These are phyloP conservation scores for Cepaea nemoralis DNA, from an alignment of 1,140 invertebrate genomes.

Conservation along the genomic window DNA sequence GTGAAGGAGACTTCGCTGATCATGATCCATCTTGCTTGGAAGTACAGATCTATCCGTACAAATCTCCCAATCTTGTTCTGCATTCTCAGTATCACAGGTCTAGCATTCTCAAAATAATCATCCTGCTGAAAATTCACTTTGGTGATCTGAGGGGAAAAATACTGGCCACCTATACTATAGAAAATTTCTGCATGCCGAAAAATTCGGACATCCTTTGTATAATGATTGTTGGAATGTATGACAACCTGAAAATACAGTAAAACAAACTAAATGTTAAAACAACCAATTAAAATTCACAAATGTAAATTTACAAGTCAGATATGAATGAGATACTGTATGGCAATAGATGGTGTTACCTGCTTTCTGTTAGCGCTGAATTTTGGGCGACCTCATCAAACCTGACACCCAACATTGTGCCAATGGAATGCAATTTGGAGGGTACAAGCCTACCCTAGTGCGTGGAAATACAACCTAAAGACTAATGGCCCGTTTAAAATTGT, in stretches of 20 bases:
- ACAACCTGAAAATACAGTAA: conserved; percentile 77
- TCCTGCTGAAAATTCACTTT: conserved; percentile 82
- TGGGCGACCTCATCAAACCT: no score
- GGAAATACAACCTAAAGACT: no score
- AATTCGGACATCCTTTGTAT: conserved; percentile 79
- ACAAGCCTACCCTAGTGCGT: no score
- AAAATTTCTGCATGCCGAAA: conserved; percentile 77
- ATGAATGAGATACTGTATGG: no score
- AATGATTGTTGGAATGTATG: conserved; percentile 84
- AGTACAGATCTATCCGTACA: conserved; percentile 84
- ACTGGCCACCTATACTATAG: conserved; percentile 84
- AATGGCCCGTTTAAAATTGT: no score
- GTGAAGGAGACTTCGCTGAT: conserved; percentile 83
- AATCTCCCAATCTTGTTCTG: conserved; percentile 86
- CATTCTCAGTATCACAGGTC: conserved; percentile 87
- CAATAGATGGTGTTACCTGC: no score
- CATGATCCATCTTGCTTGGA: conserved; percentile 89
- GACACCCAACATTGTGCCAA: no score
- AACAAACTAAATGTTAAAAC: no score
- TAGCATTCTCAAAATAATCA: conserved; percentile 84
- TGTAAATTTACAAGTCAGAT: no score
- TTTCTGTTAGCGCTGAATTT: no score
- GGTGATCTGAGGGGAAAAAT: conserved; percentile 83
- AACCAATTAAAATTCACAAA: no score
- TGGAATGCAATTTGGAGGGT: no score